A percentile compares a stretch with the other conserved stretches of the same genome.
Evolutionary conservation across 64 coral and sea anemone genomes (phyloP).

Genomic region (Anthopleura sola): DNA sequence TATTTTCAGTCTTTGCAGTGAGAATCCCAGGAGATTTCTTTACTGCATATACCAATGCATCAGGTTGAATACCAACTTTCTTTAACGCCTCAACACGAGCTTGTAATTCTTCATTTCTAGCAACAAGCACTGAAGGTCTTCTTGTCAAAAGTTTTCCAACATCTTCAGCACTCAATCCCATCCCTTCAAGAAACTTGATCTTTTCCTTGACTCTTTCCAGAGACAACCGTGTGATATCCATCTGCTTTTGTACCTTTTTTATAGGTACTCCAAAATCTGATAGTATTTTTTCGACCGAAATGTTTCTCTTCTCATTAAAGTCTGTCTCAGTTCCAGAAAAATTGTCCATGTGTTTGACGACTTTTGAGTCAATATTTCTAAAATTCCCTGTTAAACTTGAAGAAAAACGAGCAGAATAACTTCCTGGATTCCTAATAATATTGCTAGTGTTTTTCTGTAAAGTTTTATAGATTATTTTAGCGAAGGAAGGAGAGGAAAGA

Average conservation of each 20-base stretch:
- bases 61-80: slow-evolving; percentile 37
- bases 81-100: slow-evolving; percentile 33
- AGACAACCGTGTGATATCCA: slow-evolving; percentile 31
- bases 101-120: slow-evolving; percentile 18
- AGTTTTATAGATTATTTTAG: not conserved
- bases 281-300: slow-evolving; percentile 23
- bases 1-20: slow-evolving; percentile 51
- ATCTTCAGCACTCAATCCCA: slow-evolving; percentile 26
- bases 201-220: slow-evolving; percentile 36
- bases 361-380: not conserved
- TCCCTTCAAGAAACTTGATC: slow-evolving; percentile 24
- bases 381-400: not conserved
- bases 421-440: not conserved
- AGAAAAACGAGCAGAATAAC: not conserved
- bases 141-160: slow-evolving; percentile 16
- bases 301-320: slow-evolving; percentile 8
- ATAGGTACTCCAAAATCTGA: slow-evolving; percentile 13
- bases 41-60: slow-evolving; percentile 34
- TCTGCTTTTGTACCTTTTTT: slow-evolving; percentile 7
- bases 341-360: not conserved
- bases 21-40: slow-evolving; percentile 51
- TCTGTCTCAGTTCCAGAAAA: not conserved
- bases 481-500: not conserved
- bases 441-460: not conserved
- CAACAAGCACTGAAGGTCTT: slow-evolving; percentile 40